Evolutionary conservation across 2,888 invertebrate species (phyloP).

Genomic region (Bombylius major): DNA sequence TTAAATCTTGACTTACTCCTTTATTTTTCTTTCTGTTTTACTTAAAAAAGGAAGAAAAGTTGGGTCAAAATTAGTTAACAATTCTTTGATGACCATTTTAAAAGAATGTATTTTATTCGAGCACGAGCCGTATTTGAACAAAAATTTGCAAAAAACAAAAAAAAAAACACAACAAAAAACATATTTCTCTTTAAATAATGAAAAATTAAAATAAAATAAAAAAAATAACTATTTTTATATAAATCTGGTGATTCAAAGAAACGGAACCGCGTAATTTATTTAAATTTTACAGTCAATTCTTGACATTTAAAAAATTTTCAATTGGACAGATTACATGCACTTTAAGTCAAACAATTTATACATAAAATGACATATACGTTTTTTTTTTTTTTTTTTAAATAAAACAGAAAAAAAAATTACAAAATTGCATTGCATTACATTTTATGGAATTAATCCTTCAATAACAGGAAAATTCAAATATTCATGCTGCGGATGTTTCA

Average conservation of each 20-base stretch:
- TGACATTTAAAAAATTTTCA: slow-evolving; percentile 7
- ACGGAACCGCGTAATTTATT: slow-evolving; percentile 5
- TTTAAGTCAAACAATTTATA: background rate
- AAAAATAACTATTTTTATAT: too few relatives aligned
- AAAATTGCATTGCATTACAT: too few relatives aligned
- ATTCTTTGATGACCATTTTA: background rate
- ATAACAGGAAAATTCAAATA: too few relatives aligned
- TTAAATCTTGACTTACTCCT: too few relatives aligned
- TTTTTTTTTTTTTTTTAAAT: too few relatives aligned
- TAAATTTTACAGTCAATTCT: slow-evolving; percentile 12
- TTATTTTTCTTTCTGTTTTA: too few relatives aligned
- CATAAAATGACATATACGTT: background rate
- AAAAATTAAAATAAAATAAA: too few relatives aligned
- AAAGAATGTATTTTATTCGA: background rate
- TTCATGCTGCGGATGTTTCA: background rate
- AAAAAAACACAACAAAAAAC: too few relatives aligned
- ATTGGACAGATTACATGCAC: slow-evolving; percentile 9
- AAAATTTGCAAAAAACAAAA: background rate
- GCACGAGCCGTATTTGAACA: background rate
- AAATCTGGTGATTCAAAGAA: background rate
- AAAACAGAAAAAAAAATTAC: too few relatives aligned
- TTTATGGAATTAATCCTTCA: too few relatives aligned
- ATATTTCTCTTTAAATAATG: too few relatives aligned
- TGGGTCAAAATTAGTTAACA: background rate
- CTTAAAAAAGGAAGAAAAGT: too few relatives aligned